Evolutionary conservation across 2,113 vertebrate genomes (phyloP).

Genomic region (Scytalopus superciliaris): DNA sequence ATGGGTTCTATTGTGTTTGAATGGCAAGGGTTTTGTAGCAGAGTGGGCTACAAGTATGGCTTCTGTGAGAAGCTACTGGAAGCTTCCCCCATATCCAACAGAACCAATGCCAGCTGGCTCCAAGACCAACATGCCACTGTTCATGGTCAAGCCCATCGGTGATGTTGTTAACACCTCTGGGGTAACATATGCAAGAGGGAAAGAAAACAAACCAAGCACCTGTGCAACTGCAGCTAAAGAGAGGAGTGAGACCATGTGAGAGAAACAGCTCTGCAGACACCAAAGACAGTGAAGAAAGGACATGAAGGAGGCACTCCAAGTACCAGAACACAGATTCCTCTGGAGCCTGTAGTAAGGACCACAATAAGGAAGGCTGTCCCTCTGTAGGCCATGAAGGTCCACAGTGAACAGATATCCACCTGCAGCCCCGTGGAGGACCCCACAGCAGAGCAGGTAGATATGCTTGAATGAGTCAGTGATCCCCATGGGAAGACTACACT

Average conservation of each 20-base stretch:
- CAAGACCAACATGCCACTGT: too few species aligned
- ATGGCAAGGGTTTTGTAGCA: neutral
- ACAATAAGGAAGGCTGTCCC: neutral
- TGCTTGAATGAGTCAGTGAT: neutral
- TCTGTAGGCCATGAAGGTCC: neutral
- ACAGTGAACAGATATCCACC: neutral
- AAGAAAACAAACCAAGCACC: neutral
- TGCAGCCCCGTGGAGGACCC: neutral
- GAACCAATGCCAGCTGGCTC: too few species aligned
- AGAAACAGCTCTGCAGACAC: neutral
- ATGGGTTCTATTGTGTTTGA: neutral
- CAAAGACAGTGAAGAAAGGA: too few species aligned
- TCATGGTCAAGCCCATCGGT: too few species aligned
- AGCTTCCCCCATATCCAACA: too few species aligned
- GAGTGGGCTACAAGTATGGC: neutral
- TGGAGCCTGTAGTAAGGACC: fast-evolving
- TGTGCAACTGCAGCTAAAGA: fast-evolving
- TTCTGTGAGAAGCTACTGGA: neutral
- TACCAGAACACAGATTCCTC: neutral
- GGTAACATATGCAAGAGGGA: too few species aligned
- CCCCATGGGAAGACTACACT: fast-evolving
- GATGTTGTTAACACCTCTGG: too few species aligned
- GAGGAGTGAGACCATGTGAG: neutral
- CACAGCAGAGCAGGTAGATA: fast-evolving
- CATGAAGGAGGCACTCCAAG: neutral